phyloP scores from a whole-genome alignment of 2,797 vertebrate genomes.

The Xyrichtys novacula region DNA sequence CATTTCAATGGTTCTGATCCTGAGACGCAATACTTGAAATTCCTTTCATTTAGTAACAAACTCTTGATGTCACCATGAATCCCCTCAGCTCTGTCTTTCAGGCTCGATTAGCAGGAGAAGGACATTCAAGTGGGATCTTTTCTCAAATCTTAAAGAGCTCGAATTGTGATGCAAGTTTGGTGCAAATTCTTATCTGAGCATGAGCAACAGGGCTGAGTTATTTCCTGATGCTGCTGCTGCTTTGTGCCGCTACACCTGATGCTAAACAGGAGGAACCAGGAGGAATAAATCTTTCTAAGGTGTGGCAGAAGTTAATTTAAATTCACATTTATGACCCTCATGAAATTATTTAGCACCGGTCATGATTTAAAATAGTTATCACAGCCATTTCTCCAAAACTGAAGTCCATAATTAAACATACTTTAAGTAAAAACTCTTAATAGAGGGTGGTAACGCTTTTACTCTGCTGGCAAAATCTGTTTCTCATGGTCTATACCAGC shows the following conservation, averaged over 20 bases:
- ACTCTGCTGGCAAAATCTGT: too few species aligned
- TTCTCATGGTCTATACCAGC: too few species aligned
- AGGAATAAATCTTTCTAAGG: neutral
- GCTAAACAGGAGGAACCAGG: constrained; percentile 1
- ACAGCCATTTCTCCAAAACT: too few species aligned
- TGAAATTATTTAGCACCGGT: too few species aligned
- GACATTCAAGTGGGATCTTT: neutral
- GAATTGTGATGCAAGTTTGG: constrained; percentile 27
- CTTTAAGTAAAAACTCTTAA: too few species aligned
- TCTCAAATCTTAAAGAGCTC: constrained; percentile 9
- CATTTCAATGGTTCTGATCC: constrained; percentile 5
- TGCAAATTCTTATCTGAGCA: constrained; percentile 29
- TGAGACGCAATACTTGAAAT: neutral
- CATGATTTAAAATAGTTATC: too few species aligned
- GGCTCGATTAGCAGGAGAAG: neutral
- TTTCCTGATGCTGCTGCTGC: constrained; percentile 27
- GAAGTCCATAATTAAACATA: too few species aligned
- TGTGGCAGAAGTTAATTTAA: too few species aligned
- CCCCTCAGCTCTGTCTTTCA: neutral
- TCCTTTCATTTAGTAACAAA: neutral
- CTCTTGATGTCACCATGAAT: constrained; percentile 10
- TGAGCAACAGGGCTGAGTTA: constrained; percentile 15
- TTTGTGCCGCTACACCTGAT: constrained; percentile 20
- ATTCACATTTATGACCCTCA: too few species aligned
- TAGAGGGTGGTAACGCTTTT: too few species aligned